A percentile compares a stretch with the other conserved stretches of the same genome.
Evolutionary conservation across 1,140 invertebrate genomes (phyloP).

Genomic region (Octopus sinensis): DNA sequence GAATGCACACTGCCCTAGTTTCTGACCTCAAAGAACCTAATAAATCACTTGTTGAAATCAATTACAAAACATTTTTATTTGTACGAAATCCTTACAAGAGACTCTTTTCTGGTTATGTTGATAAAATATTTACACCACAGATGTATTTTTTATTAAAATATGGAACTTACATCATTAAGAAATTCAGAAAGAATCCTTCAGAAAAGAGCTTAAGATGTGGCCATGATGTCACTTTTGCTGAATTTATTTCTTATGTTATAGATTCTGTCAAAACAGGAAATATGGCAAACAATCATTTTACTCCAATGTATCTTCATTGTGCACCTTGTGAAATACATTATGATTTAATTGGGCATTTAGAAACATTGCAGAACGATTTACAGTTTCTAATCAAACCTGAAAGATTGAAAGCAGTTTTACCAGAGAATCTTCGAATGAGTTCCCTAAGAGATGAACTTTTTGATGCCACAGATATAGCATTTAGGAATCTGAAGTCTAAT

Average conservation of each 20-base stretch:
- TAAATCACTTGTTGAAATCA: neutral
- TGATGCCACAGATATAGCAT: neutral
- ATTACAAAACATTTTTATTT: conserved; percentile 26
- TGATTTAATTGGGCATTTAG: conserved; percentile 20
- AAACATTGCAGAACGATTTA: conserved; percentile 20
- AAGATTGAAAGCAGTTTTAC: neutral
- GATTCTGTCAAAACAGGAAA: neutral
- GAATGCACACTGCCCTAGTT: neutral
- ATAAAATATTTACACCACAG: conserved; percentile 32
- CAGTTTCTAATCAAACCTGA: conserved; percentile 9
- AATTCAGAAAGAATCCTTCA: neutral
- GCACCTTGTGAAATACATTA: conserved; percentile 25
- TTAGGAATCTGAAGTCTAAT: conserved; percentile 1
- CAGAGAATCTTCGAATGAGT: neutral
- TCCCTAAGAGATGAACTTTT: neutral
- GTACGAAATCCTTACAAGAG: conserved; percentile 31
- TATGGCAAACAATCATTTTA: conserved; percentile 25
- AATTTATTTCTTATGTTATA: conserved; percentile 26
- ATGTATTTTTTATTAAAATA: conserved; percentile 21
- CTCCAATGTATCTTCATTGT: conserved; percentile 26
- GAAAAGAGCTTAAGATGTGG: conserved; percentile 23
- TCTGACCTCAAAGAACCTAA: too few species aligned
- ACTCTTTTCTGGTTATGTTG: conserved; percentile 33
- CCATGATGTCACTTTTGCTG: conserved; percentile 33
- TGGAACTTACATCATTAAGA: conserved; percentile 17